A percentile compares a stretch with the other conserved stretches of the same genome.
Conservation (phyloP, 1,140 invertebrate species). For the Drosophila sp. region DNA sequence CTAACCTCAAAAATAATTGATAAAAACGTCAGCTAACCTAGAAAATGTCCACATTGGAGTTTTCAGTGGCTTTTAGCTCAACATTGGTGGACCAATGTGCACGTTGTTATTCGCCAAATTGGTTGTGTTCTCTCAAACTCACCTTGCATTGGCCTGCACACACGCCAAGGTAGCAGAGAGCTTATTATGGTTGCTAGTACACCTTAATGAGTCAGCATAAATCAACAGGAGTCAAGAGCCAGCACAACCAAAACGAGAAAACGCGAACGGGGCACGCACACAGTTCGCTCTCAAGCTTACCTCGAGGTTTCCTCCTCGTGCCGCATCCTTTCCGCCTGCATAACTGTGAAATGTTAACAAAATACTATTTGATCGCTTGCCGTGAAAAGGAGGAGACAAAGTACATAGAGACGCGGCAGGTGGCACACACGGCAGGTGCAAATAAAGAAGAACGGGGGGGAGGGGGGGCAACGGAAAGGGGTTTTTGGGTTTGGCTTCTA, state of each 20-base stretch:
- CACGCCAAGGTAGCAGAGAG: conserved; percentile 34
- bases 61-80: no score
- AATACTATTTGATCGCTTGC: conserved; percentile 75
- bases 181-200: conserved; percentile 60
- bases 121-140: conserved; percentile 29
- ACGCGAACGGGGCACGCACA: conserved; percentile 29
- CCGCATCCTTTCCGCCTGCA: conserved; percentile 18
- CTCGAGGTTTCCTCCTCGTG: not conserved
- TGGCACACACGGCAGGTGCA: not conserved
- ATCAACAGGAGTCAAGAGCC: conserved; percentile 41
- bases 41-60: no score
- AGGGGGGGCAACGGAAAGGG: not conserved
- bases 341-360: conserved; percentile 70
- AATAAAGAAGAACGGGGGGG: not conserved
- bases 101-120: conserved; percentile 21
- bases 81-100: not conserved
- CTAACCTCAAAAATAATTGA: no score
- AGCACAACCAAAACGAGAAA: not conserved
- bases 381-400: conserved; percentile 8
- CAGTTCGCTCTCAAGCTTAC: not conserved
- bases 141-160: conserved; percentile 32
- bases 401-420: not conserved
- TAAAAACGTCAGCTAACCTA: no score
- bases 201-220: conserved; percentile 60
- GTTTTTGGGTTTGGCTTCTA: no score